Evolutionary conservation across 2,113 vertebrate genomes (phyloP).

Genomic region (Malaclemys terrapin): DNA sequence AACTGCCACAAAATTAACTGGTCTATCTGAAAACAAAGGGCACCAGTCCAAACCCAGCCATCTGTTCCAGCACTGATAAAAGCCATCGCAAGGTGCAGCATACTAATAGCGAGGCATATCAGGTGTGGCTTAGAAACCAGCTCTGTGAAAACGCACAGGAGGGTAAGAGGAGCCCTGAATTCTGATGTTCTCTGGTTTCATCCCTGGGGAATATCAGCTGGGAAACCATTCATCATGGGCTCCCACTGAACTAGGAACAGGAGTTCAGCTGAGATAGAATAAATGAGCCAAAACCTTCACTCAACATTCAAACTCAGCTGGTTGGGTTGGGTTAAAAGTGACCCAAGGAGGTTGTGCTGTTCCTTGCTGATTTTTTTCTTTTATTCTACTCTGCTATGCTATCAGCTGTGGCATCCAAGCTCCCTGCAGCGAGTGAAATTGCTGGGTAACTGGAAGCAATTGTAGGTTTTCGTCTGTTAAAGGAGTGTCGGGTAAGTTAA

Average conservation of each 20-base stretch:
- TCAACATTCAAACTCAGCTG: rapidly evolving
- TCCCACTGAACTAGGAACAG: rapidly evolving
- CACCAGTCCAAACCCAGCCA: conserved; percentile 27
- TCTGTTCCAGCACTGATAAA: conserved; percentile 55
- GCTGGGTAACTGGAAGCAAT: background rate
- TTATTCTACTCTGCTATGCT: background rate
- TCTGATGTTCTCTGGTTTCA: rapidly evolving
- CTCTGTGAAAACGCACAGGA: rapidly evolving
- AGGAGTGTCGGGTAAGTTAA: background rate
- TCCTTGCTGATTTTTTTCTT: background rate
- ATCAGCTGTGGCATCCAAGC: background rate
- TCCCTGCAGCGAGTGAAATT: background rate
- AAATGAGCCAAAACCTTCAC: background rate
- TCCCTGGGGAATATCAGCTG: background rate
- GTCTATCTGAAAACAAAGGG: conserved; percentile 3
- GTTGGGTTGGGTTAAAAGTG: background rate
- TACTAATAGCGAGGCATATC: rapidly evolving
- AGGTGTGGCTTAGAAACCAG: rapidly evolving
- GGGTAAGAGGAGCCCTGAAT: background rate
- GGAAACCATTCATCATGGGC: background rate
- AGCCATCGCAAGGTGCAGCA: background rate
- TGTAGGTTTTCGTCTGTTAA: background rate
- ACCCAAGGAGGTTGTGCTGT: background rate
- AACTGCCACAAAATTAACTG: background rate
- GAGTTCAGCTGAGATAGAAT: rapidly evolving